Base-by-base conservation (phyloP, 2,797 vertebrate genomes). In the Odontamblyopus lacepedii region DNA sequence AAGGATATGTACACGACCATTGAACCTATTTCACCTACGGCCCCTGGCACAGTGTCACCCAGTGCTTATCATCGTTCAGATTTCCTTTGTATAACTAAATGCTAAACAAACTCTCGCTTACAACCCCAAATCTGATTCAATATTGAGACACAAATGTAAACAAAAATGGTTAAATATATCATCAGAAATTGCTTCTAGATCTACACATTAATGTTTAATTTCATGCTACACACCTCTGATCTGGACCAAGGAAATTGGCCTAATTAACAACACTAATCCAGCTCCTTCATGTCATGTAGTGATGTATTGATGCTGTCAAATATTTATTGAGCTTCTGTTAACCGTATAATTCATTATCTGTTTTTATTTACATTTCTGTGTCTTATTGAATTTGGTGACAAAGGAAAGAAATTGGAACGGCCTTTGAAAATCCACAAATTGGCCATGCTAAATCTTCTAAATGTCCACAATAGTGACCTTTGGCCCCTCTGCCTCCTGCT, bases 1-100 rank as follows among this genome's bases (percentile, higher is more conserved):
- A 23, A 63, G 64, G 77, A 78, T 30, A 1, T 72, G 56, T 51
- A 51, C 64, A 50, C 5, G 55, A 55, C 72, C 70, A 75, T 83
- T 69, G 16, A 66, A 50, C 44, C 4, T 26, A 44, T 63, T 15
- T 35, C 15, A 53, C 18, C 44, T 55, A n/a, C 8, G 18, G 6
- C 51, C 51, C 18, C n/a, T 3, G 44, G 44, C 44, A 48, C 44
- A 15, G 11, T 48, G 44, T 48, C 51, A n/a, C n/a, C n/a, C 51
- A 55, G 51, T 55, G 51, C 51, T 55, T 9, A 19, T 0, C 4
- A 48, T 48, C 13, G 4, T 48, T 48, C 3, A 48, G 4, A 0
- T 55, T 55, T 55, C 51, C 19, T 18, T 55, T n/a, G 51, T 48
- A 5, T 55, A 19, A 55, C 51, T 6, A 55, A 53, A 53, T 44